phyloP scores from a whole-genome alignment of 1,140 invertebrate species.

The Psix sp. region DNA sequence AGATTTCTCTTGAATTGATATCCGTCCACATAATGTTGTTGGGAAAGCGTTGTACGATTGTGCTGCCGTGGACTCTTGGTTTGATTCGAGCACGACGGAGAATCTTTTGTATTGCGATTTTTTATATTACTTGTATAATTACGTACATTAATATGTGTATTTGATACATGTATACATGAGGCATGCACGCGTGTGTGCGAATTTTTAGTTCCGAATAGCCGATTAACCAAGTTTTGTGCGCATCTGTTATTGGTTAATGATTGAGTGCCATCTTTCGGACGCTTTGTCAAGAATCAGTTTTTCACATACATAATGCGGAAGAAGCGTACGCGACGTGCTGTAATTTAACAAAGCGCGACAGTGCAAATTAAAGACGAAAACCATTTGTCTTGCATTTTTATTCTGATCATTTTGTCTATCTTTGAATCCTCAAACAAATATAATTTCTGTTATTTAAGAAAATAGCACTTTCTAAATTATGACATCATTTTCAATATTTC shows the following conservation, averaged over 20 bases:
- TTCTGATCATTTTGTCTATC: too few species aligned
- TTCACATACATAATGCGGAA: conserved; percentile 37
- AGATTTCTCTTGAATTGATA: conserved; percentile 49
- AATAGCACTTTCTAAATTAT: too few species aligned
- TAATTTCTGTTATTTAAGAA: too few species aligned
- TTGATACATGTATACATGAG: too few species aligned
- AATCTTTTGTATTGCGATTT: conserved; percentile 49
- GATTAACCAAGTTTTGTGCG: not conserved
- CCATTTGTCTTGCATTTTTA: conserved; percentile 50
- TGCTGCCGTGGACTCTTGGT: conserved; percentile 45
- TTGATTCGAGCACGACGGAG: conserved; percentile 37
- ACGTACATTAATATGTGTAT: conserved; percentile 16
- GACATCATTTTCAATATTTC: too few species aligned
- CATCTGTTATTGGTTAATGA: conserved; percentile 26
- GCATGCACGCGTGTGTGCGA: conserved; percentile 6
- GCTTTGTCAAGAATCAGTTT: conserved; percentile 38
- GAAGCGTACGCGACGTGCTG: conserved; percentile 58
- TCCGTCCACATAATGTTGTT: conserved; percentile 50
- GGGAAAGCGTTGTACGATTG: conserved; percentile 34
- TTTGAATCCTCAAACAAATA: too few species aligned
- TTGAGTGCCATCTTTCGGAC: conserved; percentile 53
- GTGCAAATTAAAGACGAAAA: conserved; percentile 56
- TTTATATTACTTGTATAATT: conserved; percentile 38
- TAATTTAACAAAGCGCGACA: conserved; percentile 54
- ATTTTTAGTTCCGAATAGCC: conserved; percentile 6